Conservation (phyloP, 2,113 vertebrate genomes). For the mouse (Mus musculus) region GRCm39 chr4:55931001-55931500, state of each 20-base stretch:
- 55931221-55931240: not conserved
- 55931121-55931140: not conserved
- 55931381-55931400: slow-evolving; percentile 15
- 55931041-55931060: not conserved
- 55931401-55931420: not conserved
- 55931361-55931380: slow-evolving; percentile 14
- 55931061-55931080: not conserved
- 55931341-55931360: not conserved
- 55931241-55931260: not conserved
- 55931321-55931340: not conserved
- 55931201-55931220: not conserved
- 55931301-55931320: not conserved
- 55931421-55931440: not conserved
- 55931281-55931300: not conserved
- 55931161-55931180: not conserved
- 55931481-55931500: not conserved
- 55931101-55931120: too few relatives aligned
- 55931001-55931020: not conserved
- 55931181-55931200: not conserved
- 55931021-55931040: not conserved
- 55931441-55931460: not conserved
- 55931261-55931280: not conserved
- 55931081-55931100: not conserved
- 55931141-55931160: not conserved
- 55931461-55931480: not conserved